A percentile compares a stretch with the other conserved stretches of the same genome.
Conservation (phyloP, 2,113 vertebrate genomes). For the Triplophysa rosa region DNA sequence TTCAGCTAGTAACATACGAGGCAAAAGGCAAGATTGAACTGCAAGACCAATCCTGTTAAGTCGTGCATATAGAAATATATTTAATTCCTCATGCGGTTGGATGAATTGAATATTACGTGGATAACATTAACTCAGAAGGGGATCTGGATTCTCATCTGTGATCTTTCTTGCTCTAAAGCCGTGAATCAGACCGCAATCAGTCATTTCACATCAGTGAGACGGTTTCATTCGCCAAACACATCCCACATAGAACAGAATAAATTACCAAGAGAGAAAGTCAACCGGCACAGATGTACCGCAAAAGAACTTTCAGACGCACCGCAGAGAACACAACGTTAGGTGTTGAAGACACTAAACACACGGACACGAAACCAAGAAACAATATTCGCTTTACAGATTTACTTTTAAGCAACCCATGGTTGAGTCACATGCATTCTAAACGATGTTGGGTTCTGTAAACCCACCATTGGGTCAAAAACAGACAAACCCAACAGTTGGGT, state of each 20-base stretch:
- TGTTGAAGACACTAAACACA: background rate
- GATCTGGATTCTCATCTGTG: background rate
- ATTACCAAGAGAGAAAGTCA: constrained; percentile 3
- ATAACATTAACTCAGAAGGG: background rate
- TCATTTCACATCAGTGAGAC: constrained; percentile 28
- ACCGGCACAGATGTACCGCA: background rate
- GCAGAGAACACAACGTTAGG: background rate
- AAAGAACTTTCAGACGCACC: background rate
- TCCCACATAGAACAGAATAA: constrained; percentile 37
- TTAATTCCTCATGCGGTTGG: background rate
- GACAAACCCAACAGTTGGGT: too few species aligned
- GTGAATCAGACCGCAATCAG: constrained; percentile 37
- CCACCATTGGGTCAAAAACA: too few species aligned
- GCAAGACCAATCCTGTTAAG: background rate
- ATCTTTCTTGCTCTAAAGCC: constrained; percentile 5
- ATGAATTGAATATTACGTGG: constrained; percentile 10
- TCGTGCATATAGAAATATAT: background rate
- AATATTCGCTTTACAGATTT: background rate
- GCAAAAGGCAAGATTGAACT: background rate
- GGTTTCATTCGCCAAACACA: constrained; percentile 18
- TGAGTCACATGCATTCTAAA: too few species aligned
- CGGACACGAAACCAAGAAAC: background rate
- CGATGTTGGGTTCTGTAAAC: too few species aligned
- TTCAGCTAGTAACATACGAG: background rate
- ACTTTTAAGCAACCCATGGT: too few species aligned